Evolutionary conservation across 2,113 vertebrate genomes (phyloP).

Genomic region (Zapus hudsonius): DNA sequence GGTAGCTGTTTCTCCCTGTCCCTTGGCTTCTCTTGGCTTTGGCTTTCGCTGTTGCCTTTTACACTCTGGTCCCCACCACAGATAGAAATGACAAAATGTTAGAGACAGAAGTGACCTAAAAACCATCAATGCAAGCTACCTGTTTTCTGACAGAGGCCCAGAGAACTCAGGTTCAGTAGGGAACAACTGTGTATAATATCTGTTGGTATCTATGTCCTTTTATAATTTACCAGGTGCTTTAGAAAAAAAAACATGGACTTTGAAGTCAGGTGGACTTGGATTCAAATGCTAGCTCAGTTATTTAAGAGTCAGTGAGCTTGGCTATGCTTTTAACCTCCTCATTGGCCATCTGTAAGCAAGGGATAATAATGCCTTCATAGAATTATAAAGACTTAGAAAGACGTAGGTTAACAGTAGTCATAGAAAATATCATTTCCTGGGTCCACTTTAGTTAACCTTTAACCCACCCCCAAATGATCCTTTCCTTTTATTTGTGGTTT

Average conservation of each 20-base stretch:
- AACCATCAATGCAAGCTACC: not conserved
- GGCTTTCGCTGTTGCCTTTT: not conserved
- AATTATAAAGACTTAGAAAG: not conserved
- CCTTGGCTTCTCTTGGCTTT: not conserved
- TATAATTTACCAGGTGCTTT: not conserved
- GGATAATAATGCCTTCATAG: not conserved
- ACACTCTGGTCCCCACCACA: not conserved
- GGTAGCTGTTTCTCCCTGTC: not conserved
- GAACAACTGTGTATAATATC: not conserved
- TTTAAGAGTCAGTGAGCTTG: not conserved
- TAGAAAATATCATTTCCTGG: not conserved
- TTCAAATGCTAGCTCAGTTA: not conserved
- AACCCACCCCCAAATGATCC: not conserved
- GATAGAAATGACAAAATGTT: not conserved
- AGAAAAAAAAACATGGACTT: not conserved
- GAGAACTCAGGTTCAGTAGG: not conserved
- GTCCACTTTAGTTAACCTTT: slow-evolving; percentile 32
- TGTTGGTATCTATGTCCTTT: not conserved
- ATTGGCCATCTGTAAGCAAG: not conserved
- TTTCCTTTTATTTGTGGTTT: not conserved
- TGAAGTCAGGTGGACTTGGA: not conserved
- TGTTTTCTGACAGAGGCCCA: not conserved
- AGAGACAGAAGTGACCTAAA: not conserved
- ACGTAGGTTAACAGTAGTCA: not conserved
- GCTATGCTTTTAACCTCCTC: not conserved